A percentile compares a stretch with the other conserved stretches of the same genome.
Evolutionary conservation across 2,113 vertebrate genomes (phyloP).

Genomic region (Charina bottae): DNA sequence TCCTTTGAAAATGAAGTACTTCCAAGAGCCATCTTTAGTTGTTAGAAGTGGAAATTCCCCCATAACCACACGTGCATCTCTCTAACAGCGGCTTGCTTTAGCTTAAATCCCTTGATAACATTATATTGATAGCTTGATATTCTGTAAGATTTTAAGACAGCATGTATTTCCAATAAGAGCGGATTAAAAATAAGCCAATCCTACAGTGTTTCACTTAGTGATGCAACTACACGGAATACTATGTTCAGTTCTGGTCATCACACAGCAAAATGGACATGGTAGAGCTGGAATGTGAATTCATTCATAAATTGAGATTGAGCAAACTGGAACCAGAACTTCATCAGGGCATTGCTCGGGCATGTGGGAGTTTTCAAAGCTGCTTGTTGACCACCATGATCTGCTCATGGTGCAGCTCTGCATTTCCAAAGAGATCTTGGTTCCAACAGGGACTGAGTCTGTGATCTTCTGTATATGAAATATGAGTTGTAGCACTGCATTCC

Average conservation of each 20-base stretch:
- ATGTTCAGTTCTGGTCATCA: not conserved
- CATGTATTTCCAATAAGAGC: too few relatives aligned
- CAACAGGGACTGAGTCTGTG: not conserved
- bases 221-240: not conserved
- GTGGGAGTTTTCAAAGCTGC: too few relatives aligned
- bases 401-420: too few relatives aligned
- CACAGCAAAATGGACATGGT: not conserved
- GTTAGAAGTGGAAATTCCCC: not conserved
- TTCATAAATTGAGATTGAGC: too few relatives aligned
- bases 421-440: too few relatives aligned
- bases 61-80: not conserved
- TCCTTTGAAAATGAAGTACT: not conserved
- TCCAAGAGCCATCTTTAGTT: not conserved
- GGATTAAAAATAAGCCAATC: not conserved
- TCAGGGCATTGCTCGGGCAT: too few relatives aligned
- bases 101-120: not conserved
- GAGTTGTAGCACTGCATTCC: not conserved
- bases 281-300: too few relatives aligned
- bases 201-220: not conserved
- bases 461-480: not conserved
- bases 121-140: too few relatives aligned
- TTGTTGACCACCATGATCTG: too few relatives aligned
- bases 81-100: not conserved
- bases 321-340: too few relatives aligned
- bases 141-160: not conserved